Evolutionary conservation across 23 tunicate genomes (phyloP).

Genomic region (Halocynthia aurantium): DNA sequence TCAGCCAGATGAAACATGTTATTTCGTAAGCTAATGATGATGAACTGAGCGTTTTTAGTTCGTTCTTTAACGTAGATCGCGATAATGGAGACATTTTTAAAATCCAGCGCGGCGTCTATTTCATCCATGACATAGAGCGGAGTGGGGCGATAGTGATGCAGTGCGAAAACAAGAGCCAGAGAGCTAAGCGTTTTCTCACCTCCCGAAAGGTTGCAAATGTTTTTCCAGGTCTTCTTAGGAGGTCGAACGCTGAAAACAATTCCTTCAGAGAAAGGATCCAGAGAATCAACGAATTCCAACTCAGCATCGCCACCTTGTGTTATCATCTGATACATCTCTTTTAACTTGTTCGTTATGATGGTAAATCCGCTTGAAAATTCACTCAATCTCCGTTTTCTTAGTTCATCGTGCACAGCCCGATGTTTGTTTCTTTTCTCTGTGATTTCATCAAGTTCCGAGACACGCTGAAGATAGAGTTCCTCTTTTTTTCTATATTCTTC

Average conservation of each 20-base stretch:
- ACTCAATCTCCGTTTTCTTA: slow-evolving; percentile 63
- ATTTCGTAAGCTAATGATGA: slow-evolving; percentile 87
- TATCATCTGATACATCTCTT: slow-evolving; percentile 96
- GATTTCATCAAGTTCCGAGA: slow-evolving; percentile 65
- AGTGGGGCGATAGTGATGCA: slow-evolving; percentile 95
- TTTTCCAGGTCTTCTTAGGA: slow-evolving; percentile 97
- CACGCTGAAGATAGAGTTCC: slow-evolving; percentile 67
- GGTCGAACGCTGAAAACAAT: slow-evolving; percentile 93
- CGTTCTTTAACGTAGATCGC: slow-evolving; percentile 81
- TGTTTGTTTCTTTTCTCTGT: slow-evolving; percentile 64
- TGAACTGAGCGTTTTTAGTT: slow-evolving; percentile 86
- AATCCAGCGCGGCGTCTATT: slow-evolving; percentile 95
- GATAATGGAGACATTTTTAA: slow-evolving; percentile 91
- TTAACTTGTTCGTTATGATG: slow-evolving; percentile 82
- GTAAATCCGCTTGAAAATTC: slow-evolving; percentile 80
- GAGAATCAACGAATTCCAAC: slow-evolving; percentile 87
- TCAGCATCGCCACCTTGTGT: slow-evolving; percentile 98
- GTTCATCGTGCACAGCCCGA: slow-evolving; percentile 48
- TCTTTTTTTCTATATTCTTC: slow-evolving; percentile 78
- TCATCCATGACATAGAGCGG: slow-evolving; percentile 99
- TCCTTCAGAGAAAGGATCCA: slow-evolving; percentile 96
- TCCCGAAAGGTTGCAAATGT: slow-evolving; percentile 87
- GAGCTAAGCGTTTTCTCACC: slow-evolving; percentile 96
- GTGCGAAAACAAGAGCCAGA: slow-evolving; percentile 86
- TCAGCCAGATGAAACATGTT: slow-evolving; percentile 93